Conservation (phyloP, 2,797 vertebrate genomes). For the Phaenicophaeus curvirostris region DNA sequence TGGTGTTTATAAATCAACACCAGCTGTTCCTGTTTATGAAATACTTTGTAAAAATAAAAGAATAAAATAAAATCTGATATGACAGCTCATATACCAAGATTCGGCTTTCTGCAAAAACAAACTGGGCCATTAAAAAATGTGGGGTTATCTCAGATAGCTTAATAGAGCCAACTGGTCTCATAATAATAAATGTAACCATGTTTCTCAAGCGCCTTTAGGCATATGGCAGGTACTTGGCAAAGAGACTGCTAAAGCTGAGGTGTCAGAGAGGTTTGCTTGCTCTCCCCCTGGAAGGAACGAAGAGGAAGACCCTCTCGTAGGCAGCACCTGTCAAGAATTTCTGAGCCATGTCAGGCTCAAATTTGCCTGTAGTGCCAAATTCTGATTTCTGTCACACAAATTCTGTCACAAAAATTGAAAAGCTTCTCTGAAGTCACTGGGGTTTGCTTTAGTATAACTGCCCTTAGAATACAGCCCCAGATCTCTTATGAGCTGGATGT, state of each 20-base stretch:
- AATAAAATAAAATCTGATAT: constrained; percentile 55
- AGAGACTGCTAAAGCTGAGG: background rate
- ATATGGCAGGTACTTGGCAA: constrained; percentile 20
- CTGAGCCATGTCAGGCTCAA: background rate
- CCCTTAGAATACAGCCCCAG: background rate
- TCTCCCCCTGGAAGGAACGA: background rate
- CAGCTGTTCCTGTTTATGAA: constrained; percentile 70
- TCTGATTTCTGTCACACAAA: constrained; percentile 12
- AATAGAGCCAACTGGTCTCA: background rate
- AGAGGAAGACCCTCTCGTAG: background rate
- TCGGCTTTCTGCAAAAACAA: constrained; percentile 42
- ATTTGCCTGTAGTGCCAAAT: background rate
- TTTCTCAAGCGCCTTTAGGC: background rate
- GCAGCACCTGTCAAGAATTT: background rate
- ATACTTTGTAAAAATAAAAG: constrained; percentile 62
- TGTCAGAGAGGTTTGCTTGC: background rate
- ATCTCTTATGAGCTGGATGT: background rate
- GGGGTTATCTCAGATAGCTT: constrained; percentile 10
- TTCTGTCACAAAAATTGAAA: background rate
- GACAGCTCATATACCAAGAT: constrained; percentile 42
- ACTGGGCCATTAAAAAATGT: constrained; percentile 27
- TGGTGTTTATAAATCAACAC: constrained; percentile 77
- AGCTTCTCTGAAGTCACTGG: background rate
- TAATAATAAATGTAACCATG: background rate
- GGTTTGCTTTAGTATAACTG: background rate